These are phyloP conservation scores for Atta texana DNA, from an alignment of 1,140 invertebrate genomes.

Conservation along the genomic window DNA sequence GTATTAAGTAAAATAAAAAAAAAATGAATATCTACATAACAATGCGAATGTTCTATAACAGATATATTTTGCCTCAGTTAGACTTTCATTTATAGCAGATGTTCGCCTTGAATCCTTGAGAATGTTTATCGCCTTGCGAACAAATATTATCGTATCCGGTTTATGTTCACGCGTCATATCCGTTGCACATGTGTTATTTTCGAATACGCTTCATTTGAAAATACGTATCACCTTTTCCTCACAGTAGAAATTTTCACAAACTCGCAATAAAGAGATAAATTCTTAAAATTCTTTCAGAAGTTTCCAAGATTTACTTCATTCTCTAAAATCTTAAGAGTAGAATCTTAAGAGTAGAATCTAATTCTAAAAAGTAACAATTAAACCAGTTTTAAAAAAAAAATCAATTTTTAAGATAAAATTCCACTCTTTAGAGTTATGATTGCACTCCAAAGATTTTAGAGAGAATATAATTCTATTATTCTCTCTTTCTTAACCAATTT, in stretches of 20 bases:
- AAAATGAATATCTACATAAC: not conserved
- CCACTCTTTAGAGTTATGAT: too few species aligned
- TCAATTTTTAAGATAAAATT: too few species aligned
- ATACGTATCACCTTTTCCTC: not conserved
- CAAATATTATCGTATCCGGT: conserved; percentile 70
- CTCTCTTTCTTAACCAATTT: not conserved
- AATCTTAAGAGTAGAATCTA: too few species aligned
- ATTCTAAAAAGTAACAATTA: too few species aligned
- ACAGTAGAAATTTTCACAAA: not conserved
- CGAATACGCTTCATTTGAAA: conserved; percentile 9
- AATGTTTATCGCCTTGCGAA: conserved; percentile 63
- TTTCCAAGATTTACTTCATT: not conserved
- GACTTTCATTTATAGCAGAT: conserved; percentile 24
- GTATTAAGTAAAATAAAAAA: not conserved
- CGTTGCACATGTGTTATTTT: conserved; percentile 66
- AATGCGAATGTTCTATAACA: not conserved
- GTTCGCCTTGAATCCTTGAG: conserved; percentile 13
- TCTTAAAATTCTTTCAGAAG: not conserved
- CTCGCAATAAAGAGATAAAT: not conserved
- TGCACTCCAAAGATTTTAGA: too few species aligned
- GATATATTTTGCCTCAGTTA: not conserved
- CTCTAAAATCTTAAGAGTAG: too few species aligned
- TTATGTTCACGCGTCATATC: conserved; percentile 62
- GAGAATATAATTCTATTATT: not conserved
- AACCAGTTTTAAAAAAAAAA: too few species aligned